These are phyloP conservation scores for Stenurella melanura DNA, from an alignment of 2,888 invertebrate species.

Conservation along the genomic window DNA sequence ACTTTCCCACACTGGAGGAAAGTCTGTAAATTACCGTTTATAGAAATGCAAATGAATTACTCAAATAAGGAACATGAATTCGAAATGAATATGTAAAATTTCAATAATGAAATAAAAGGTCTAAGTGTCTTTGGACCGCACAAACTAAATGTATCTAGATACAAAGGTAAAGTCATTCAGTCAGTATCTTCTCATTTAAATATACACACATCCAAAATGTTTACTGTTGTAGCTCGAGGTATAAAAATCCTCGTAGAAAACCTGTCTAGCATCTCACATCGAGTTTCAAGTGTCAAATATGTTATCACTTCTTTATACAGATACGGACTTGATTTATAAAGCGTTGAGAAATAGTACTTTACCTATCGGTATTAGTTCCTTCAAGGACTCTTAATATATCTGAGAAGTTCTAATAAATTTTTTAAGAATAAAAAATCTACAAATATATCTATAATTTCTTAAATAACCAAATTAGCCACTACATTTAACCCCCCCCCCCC, in stretches of 20 bases:
- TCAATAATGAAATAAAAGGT: conserved; percentile 15
- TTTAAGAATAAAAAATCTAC: too few relatives aligned
- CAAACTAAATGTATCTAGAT: conserved; percentile 12
- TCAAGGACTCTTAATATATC: too few relatives aligned
- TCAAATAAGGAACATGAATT: conserved; percentile 17
- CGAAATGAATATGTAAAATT: conserved; percentile 6
- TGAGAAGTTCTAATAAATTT: too few relatives aligned
- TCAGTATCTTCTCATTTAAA: conserved; percentile 17
- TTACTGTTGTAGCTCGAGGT: conserved; percentile 22
- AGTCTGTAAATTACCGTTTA: conserved; percentile 11
- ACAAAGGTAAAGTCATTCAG: conserved; percentile 16
- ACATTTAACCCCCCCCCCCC: too few relatives aligned
- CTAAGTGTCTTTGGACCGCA: conserved; percentile 13
- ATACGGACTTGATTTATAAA: background rate
- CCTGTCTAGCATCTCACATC: conserved; percentile 28
- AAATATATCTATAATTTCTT: too few relatives aligned
- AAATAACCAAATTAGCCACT: too few relatives aligned
- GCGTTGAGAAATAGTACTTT: too few relatives aligned
- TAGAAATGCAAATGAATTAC: conserved; percentile 25
- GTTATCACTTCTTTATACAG: conserved; percentile 28
- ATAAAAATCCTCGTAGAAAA: conserved; percentile 21
- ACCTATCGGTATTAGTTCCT: too few relatives aligned
- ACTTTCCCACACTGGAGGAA: background rate
- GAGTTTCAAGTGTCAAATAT: conserved; percentile 34
- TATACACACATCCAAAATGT: conserved; percentile 8